Conservation (phyloP, 1,140 invertebrate species). For the Cotesia chilonis region DNA sequence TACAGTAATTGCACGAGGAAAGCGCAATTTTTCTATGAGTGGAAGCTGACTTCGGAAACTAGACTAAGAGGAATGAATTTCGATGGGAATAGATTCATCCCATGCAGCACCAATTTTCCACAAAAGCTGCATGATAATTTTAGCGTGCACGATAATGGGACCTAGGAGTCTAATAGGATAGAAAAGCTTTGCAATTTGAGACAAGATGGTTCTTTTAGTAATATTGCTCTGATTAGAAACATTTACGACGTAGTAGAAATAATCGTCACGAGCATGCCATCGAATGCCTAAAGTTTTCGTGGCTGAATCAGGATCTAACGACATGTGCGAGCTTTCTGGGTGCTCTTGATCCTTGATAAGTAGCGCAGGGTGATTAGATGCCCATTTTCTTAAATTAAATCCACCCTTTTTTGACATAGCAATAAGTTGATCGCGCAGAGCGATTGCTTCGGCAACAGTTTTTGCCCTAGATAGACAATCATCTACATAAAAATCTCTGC, state of each 20-base stretch:
- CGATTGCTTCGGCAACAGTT: conserved; percentile 10
- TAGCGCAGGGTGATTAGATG: not conserved
- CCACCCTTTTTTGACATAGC: conserved; percentile 37
- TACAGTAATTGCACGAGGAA: conserved; percentile 12
- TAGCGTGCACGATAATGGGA: conserved; percentile 49
- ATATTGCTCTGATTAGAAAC: conserved; percentile 51
- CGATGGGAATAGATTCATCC: conserved; percentile 45
- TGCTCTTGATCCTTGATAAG: not conserved
- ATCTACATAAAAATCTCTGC: conserved; percentile 60
- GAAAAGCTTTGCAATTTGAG: conserved; percentile 28
- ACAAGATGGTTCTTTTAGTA: conserved; percentile 30
- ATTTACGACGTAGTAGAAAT: conserved; percentile 62
- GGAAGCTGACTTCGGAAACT: conserved; percentile 31
- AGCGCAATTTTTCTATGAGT: conserved; percentile 15
- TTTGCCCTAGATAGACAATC: conserved; percentile 56
- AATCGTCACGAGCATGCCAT: conserved; percentile 37
- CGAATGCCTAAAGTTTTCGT: conserved; percentile 41
- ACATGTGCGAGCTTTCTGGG: not conserved
- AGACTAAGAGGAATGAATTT: conserved; percentile 40
- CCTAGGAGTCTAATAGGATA: conserved; percentile 31
- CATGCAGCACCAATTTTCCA: conserved; percentile 44
- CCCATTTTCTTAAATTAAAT: conserved; percentile 4
- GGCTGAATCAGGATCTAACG: not conserved
- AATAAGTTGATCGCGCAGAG: conserved; percentile 42
- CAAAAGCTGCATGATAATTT: conserved; percentile 49